Evolutionary conservation across 2,113 vertebrate species (phyloP).

Genomic region (Puffinus mauretanicus): DNA sequence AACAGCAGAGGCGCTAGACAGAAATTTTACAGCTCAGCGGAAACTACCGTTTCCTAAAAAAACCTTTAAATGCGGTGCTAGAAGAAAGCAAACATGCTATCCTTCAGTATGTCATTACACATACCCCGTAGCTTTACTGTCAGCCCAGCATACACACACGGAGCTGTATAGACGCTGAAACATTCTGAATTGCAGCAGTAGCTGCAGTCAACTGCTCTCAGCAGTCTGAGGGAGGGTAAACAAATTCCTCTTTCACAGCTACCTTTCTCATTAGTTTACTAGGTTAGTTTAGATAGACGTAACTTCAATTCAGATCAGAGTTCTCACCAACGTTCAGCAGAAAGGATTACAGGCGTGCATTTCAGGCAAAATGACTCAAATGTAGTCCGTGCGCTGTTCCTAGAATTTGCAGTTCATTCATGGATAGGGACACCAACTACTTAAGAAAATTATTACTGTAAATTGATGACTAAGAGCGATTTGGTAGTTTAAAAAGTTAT

Average conservation of each 20-base stretch:
- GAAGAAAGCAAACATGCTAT: neutral
- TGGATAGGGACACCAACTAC: too few relatives aligned
- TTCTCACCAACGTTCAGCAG: neutral
- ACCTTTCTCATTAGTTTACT: fast-evolving
- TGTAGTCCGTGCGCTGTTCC: too few relatives aligned
- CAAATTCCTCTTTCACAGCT: too few relatives aligned
- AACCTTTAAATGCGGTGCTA: neutral
- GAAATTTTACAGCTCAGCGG: fast-evolving
- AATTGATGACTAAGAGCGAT: neutral
- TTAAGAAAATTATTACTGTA: neutral
- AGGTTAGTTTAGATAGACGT: fast-evolving
- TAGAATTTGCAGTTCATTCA: neutral
- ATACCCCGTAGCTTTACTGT: fast-evolving
- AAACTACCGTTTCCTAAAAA: neutral
- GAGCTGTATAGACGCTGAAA: fast-evolving
- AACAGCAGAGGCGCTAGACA: too few relatives aligned
- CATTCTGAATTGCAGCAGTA: fast-evolving
- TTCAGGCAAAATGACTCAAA: neutral
- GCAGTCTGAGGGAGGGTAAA: too few relatives aligned
- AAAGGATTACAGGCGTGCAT: fast-evolving
- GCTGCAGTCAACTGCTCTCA: neutral
- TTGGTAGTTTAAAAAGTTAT: neutral
- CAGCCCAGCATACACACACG: fast-evolving
- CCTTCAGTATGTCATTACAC: fast-evolving
- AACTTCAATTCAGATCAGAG: too few relatives aligned